Evolutionary conservation across 1,140 invertebrate species (phyloP), one percentile per base, ranked within the genome.

Genomic region (Cardiocondyla obscurior): DNA sequence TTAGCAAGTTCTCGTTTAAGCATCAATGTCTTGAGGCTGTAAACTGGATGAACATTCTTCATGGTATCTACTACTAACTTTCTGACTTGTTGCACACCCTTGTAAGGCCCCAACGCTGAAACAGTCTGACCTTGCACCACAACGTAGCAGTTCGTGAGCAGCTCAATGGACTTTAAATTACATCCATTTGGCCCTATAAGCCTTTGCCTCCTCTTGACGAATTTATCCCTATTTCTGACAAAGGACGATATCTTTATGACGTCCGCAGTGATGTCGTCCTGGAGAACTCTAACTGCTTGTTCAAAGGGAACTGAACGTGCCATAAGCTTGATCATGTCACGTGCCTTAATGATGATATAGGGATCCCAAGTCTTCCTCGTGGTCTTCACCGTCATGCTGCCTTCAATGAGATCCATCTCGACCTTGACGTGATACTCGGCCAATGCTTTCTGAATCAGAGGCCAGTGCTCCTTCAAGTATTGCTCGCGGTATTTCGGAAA

Each of bases 1-100:
- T 98, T 99, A 79, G 97, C 96, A 28, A 99, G 94, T 94, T 99
- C 99, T 89, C 96, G 95, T 93, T 99, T 99, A 58, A 99, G 99
- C 99, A 99, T 99, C 12, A 99, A 93, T 19, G 97, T 97, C 94
- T 99, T 99, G 0, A 99, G 99, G 90, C 99, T 99, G 92, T 99
- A 99, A 91, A 99, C 99, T n/a, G 99, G 99, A 95, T 99, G 99
- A 81, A 99, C 96, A 93, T 99, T 99, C 90, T 98, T 98, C 98
- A 99, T 99, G 2, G 98, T 99, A 89, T 99, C 99, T 91, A 98
- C 96, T 6, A 98, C 98, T 89, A 99, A 98, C 90, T 97, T 96
- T 83, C 98, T 94, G 0, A 99, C 98, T 93, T 99, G 98, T 88
- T 97, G 96, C 5, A 99, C 93, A 14, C 99, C 99, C 94, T 97